Evolutionary conservation across 2,888 invertebrate species (phyloP), one percentile per base, ranked within the genome.

Genomic region (Cryptophagus acutangulus): DNA sequence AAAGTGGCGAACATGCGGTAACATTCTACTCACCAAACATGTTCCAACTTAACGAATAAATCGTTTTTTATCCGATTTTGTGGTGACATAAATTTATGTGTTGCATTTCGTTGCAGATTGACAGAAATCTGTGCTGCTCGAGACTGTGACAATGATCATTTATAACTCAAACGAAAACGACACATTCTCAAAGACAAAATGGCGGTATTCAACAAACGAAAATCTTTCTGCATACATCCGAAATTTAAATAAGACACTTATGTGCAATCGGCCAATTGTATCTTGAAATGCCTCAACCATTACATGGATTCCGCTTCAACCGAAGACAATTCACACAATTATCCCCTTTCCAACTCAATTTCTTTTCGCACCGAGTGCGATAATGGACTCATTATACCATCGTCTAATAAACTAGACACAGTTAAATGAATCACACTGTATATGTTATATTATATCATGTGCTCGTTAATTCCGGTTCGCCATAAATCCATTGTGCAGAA

Each of bases 31-130:
- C 35, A n/a, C 45, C 26, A 25, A 49, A 48, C 46, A 44, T 46
- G 48, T 45, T 51, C n/a, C 55, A 51, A 49, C 52, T 55, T 56
- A 57, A 61, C 58, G 59, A 64, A 66, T 66, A 67, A 66, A 66
- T 67, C 61, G 65, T 53, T 67, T 66, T 67, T 67, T 66, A 65
- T 67, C 63, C 57, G 65, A 61, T 61, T 60, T 57, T 36, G 52
- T 54, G 44, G 48, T 57, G 67, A 67, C 67, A 56, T 51, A 49
- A 61, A 67, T 67, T 66, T 67, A 67, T 66, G 63, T 55, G 55
- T 55, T 52, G 45, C 40, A 48, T 52, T 46, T 44, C 40, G 44
- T n/a, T 43, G 46, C 43, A 60, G 65, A 66, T 66, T 66, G 66
- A 66, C 66, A 62, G 64, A 66, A 65, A 65, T 63, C 62, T 59